phyloP scores from a whole-genome alignment of 2,797 vertebrate species.

The Crenuchus spilurus region DNA sequence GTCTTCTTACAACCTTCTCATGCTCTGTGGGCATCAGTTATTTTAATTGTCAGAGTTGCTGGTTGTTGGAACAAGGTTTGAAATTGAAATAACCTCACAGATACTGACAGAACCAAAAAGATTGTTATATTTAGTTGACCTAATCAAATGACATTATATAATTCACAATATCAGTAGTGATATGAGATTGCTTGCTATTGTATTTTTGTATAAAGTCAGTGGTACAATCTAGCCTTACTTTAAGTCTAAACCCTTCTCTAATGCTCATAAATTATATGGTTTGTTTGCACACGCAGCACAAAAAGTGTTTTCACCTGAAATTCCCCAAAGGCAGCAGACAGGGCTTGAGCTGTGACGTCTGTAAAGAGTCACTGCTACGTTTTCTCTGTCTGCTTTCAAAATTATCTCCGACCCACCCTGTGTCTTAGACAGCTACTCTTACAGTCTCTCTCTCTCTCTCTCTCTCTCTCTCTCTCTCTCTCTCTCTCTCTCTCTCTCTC shows the following conservation, averaged over 20 bases:
- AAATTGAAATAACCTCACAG: no score
- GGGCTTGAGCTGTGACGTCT: conserved; percentile 11
- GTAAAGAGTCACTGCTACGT: conserved; percentile 27
- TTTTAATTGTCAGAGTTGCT: no score
- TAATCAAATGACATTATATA: neutral
- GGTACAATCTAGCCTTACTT: no score
- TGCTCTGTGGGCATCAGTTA: no score
- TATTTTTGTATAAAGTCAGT: no score
- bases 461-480: conserved; percentile 34
- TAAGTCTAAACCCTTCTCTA: neutral
- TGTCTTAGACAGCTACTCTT: conserved; percentile 23
- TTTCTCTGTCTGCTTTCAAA: neutral
- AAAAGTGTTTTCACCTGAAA: neutral
- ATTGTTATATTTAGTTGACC: no score
- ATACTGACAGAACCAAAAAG: no score
- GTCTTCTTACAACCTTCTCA: no score
- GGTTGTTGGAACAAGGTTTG: no score
- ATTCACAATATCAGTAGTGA: neutral
- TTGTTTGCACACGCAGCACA: neutral
- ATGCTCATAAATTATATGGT: neutral
- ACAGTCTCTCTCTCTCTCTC: conserved; percentile 10
- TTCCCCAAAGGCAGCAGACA: conserved; percentile 12
- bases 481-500: conserved; percentile 27
- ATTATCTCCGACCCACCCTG: conserved; percentile 31
- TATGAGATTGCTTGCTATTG: no score